phyloP scores from a whole-genome alignment of 2,888 invertebrate species.

The Halictus ligatus region DNA sequence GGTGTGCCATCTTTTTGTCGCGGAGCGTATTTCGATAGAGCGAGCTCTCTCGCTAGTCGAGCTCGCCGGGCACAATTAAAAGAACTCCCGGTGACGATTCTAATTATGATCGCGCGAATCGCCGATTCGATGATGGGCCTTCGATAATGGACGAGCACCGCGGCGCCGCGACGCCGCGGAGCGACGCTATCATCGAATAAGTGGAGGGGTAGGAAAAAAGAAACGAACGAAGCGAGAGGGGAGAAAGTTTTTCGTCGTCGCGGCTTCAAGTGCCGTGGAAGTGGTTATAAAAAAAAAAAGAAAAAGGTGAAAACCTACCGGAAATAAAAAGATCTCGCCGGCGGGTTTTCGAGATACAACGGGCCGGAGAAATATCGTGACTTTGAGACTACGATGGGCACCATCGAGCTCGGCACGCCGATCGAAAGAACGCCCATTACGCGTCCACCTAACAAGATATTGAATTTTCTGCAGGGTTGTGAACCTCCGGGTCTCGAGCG shows the following conservation, averaged over 20 bases:
- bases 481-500: conserved; percentile 58
- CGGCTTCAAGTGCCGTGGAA: neutral
- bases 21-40: conserved; percentile 43
- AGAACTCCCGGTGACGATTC: conserved; percentile 22
- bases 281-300: neutral
- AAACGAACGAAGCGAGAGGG: conserved; percentile 26
- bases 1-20: no score
- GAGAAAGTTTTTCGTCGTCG: conserved; percentile 6
- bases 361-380: conserved; percentile 30
- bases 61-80: conserved; percentile 32
- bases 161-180: neutral
- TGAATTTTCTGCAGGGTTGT: conserved; percentile 71
- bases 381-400: conserved; percentile 43
- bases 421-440: conserved; percentile 68
- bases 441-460: conserved; percentile 67
- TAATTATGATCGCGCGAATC: conserved; percentile 42
- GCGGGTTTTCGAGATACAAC: conserved; percentile 3
- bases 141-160: conserved; percentile 29
- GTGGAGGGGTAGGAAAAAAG: no score
- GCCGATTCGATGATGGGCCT: conserved; percentile 22
- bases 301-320: conserved; percentile 12
- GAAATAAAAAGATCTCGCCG: conserved; percentile 27
- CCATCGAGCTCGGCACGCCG: conserved; percentile 41
- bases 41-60: neutral
- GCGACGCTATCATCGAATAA: conserved; percentile 55